Percentiles rank a stretch among this genome's conserved stretches.
These are phyloP conservation scores for Hylaeus anthracinus DNA, from an alignment of 1,140 invertebrate genomes.

Conservation along the genomic window DNA sequence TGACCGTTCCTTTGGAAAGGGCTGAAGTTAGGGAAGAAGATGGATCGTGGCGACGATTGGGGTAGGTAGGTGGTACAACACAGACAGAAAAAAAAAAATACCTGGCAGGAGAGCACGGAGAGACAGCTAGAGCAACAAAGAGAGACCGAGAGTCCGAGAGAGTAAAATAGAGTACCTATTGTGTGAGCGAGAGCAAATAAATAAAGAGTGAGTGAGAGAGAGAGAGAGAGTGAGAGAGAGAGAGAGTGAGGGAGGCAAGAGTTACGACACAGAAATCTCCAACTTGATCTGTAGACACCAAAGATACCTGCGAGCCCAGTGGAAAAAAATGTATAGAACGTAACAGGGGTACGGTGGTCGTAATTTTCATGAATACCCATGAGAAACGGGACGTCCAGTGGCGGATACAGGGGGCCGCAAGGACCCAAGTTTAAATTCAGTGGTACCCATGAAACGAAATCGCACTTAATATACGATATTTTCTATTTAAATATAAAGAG, in stretches of 20 bases:
- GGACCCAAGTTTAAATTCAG: too few species aligned
- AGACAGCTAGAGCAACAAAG: slow-evolving; percentile 21
- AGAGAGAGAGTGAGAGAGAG: slow-evolving; percentile 27
- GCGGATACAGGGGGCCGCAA: too few species aligned
- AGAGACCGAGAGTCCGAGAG: slow-evolving; percentile 21
- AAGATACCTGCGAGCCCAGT: slow-evolving; percentile 78
- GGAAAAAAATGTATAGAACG: slow-evolving; percentile 74
- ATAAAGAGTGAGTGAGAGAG: slow-evolving; percentile 30
- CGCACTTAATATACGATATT: background rate
- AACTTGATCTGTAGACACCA: slow-evolving; percentile 70
- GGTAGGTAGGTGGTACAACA: background rate
- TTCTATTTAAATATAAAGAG: slow-evolving; percentile 1
- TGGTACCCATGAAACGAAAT: too few species aligned
- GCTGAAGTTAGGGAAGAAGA: slow-evolving; percentile 6
- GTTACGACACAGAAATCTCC: slow-evolving; percentile 72
- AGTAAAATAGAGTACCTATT: slow-evolving; percentile 24
- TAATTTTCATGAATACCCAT: slow-evolving; percentile 59
- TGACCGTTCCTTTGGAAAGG: slow-evolving; percentile 6
- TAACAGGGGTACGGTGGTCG: slow-evolving; percentile 76
- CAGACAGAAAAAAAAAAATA: too few species aligned
- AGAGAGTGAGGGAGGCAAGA: slow-evolving; percentile 58
- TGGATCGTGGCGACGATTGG: background rate
- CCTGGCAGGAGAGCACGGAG: slow-evolving; percentile 1
- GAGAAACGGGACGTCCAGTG: background rate
- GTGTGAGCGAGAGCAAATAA: slow-evolving; percentile 27